Conservation (phyloP, 2,888 invertebrate species). For the Pocota personata region DNA sequence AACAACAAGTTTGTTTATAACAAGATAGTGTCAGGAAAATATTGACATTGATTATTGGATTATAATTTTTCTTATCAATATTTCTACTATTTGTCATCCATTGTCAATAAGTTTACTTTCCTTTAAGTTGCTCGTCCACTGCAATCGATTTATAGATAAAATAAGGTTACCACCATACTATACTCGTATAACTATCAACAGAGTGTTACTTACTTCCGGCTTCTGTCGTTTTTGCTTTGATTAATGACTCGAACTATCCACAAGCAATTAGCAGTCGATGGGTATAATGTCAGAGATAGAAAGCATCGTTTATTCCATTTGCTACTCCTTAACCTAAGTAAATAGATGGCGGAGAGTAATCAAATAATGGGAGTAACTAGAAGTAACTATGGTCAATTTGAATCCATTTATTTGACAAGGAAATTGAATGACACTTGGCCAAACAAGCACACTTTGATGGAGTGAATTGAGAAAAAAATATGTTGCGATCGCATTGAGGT, state of each 20-base stretch:
- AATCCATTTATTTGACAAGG: background rate
- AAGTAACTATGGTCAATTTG: background rate
- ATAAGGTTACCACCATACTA: background rate
- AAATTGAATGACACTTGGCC: background rate
- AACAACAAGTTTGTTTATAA: background rate
- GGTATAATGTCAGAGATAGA: slow-evolving; percentile 3
- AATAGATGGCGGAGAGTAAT: slow-evolving; percentile 10
- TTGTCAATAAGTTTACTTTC: background rate
- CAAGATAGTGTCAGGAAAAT: background rate
- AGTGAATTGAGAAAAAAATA: background rate
- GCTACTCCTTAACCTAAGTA: slow-evolving; percentile 12
- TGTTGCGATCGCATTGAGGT: too few relatives aligned
- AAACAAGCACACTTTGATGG: background rate
- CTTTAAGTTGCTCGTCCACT: too few relatives aligned
- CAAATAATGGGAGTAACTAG: slow-evolving; percentile 13
- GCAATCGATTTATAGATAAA: background rate
- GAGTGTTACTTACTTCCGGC: background rate
- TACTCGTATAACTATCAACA: background rate
- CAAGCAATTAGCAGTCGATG: slow-evolving; percentile 19
- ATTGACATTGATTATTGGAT: background rate
- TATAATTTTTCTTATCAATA: background rate
- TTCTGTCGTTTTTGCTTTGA: background rate
- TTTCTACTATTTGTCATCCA: background rate
- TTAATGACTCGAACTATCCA: slow-evolving; percentile 20
- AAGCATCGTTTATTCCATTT: slow-evolving; percentile 1